A percentile compares a stretch with the other conserved stretches of the same genome.
phyloP scores from a whole-genome alignment of 2,888 invertebrate species.

The Watsonalla cultraria region DNA sequence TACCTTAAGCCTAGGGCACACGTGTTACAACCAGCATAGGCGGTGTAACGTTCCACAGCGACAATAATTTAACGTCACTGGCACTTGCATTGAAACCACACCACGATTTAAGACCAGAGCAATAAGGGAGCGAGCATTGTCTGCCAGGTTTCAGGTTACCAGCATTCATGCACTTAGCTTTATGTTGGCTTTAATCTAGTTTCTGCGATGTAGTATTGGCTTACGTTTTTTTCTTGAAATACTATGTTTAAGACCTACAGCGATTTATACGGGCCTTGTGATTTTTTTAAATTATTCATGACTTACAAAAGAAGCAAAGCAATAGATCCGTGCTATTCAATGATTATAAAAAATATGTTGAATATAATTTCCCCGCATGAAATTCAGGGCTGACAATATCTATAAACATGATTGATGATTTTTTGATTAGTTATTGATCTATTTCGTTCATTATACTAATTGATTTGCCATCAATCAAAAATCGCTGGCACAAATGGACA shows the following conservation, averaged over 20 bases:
- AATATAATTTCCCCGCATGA: no score
- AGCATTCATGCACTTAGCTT: slow-evolving; percentile 56
- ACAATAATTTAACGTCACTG: slow-evolving; percentile 76
- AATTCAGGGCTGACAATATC: no score
- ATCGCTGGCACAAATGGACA: no score
- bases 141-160: slow-evolving; percentile 67
- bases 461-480: no score
- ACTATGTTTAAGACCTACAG: slow-evolving; percentile 29
- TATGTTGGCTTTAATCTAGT: slow-evolving; percentile 52
- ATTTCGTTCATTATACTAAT: no score
- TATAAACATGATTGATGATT: no score
- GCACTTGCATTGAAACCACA: slow-evolving; percentile 76
- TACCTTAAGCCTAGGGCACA: slow-evolving; percentile 59
- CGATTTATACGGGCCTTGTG: slow-evolving; percentile 26
- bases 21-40: slow-evolving; percentile 49
- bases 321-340: no score
- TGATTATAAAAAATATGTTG: no score
- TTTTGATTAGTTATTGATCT: no score
- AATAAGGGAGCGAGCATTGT: slow-evolving; percentile 73
- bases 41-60: slow-evolving; percentile 66
- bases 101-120: slow-evolving; percentile 75
- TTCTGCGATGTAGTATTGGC: slow-evolving; percentile 25
- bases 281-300: not conserved
- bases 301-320: slow-evolving; percentile 1
- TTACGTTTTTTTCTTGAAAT: slow-evolving; percentile 24